phyloP scores from a whole-genome alignment of 2,888 invertebrate genomes.

The Lottia scabra region DNA sequence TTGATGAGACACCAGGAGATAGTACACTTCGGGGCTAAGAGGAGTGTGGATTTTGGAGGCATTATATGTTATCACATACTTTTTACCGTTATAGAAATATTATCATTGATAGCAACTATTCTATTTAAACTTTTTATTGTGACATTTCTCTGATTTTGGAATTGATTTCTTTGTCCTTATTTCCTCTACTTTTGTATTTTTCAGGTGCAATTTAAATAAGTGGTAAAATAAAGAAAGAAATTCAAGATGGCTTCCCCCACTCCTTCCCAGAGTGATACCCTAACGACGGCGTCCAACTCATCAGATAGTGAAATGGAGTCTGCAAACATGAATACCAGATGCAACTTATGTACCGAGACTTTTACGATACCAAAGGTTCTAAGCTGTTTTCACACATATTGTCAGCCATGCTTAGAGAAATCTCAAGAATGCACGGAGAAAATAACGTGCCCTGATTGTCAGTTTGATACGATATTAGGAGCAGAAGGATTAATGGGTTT shows the following conservation, averaged over 20 bases:
- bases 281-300: constrained; percentile 60
- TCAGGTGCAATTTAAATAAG: constrained; percentile 30
- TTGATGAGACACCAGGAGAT: too few species aligned
- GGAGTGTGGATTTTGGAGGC: too few species aligned
- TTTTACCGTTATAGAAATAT: too few species aligned
- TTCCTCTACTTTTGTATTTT: constrained; percentile 18
- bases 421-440: constrained; percentile 75
- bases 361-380: constrained; percentile 70
- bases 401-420: constrained; percentile 84
- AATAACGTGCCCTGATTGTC: constrained; percentile 81
- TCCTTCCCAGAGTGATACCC: constrained; percentile 62
- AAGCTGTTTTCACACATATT: constrained; percentile 79
- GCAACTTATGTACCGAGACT: constrained; percentile 82
- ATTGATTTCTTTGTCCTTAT: not conserved
- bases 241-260: constrained; percentile 62
- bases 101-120: too few species aligned
- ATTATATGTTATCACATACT: too few species aligned
- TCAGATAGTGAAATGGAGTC: constrained; percentile 61
- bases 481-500: constrained; percentile 76
- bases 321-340: constrained; percentile 68
- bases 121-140: too few species aligned
- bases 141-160: not conserved
- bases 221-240: constrained; percentile 17
- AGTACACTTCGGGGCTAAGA: too few species aligned
- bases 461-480: constrained; percentile 62